Base-by-base conservation (phyloP, 2,888 invertebrate species). In the Flexamia atlantica region DNA sequence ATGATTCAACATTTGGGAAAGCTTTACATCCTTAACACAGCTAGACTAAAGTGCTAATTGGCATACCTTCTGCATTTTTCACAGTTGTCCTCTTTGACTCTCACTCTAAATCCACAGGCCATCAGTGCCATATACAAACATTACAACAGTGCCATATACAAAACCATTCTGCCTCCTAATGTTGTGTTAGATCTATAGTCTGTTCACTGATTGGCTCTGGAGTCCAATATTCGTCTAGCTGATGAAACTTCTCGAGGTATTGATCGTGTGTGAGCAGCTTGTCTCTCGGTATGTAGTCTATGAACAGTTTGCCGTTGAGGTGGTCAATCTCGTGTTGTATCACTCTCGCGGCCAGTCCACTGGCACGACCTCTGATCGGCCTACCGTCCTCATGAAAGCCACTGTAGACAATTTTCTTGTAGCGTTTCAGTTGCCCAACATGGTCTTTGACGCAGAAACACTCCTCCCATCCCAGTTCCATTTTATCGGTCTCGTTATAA, bases 281-380 rank as follows among this genome's bases (percentile, higher is more conserved):
- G 5, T 70, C 70, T 20, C 36, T 70, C n/a, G 70, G 36, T 4
- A 70, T 20, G 32, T n/a, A 25, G 32, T 70, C 70, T 23, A 70
- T 32, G 17, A 70, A 70, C 36, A 70, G 17, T 32, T 70, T 70
- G 5, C 70, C 70, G 20, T 70, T 32, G 2, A 70, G 32, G 32
- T 70, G 70, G 32, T 70, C 70, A 20, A 70, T 36, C 32, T 70
- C 70, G 17, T 70, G 70, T 32, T 70, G 70, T 5, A 70, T 70
- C 1, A 70, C 32, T 17, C 70, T 70, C 3, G 70, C 70, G 3
- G 70, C 36, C 7, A n/a, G 20, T 5, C 32, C 32, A n/a, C 9
- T 17, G 23, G 70, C 70, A 4, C 12, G 17, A 10, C 70, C 70
- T 32, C 36, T 36, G 32, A 70, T 4, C 20, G 36, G 70, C 20